These are phyloP conservation scores for Dendrocincla fuliginosa DNA, from an alignment of 2,797 vertebrate genomes.

Conservation along the genomic window DNA sequence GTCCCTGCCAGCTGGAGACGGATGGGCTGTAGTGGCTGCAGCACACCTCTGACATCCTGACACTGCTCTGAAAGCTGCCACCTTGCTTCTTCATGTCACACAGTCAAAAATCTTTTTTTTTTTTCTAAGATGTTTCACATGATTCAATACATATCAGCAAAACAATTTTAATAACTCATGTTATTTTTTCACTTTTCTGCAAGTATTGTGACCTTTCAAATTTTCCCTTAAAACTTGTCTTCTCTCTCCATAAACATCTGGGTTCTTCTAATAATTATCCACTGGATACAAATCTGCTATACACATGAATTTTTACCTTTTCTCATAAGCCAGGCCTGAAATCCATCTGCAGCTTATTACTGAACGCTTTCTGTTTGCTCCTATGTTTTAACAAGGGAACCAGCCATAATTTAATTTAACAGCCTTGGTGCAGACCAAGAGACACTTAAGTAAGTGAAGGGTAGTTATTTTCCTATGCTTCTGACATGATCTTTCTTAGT, in stretches of 20 bases:
- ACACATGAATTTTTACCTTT: background rate
- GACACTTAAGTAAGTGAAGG: background rate
- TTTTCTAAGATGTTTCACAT: background rate
- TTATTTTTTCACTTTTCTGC: background rate
- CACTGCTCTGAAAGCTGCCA: background rate
- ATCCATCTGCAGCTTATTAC: background rate
- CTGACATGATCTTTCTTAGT: background rate
- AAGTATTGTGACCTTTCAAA: background rate
- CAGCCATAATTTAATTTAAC: background rate
- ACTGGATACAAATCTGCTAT: background rate
- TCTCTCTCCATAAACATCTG: background rate
- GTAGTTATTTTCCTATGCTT: background rate
- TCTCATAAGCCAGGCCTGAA: background rate
- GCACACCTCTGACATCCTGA: background rate
- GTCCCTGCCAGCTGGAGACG: rapidly evolving
- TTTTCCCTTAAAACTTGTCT: background rate
- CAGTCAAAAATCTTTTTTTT: background rate
- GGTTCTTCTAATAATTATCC: background rate
- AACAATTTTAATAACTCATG: background rate
- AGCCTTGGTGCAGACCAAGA: background rate
- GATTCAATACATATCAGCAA: background rate
- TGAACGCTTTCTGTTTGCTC: background rate
- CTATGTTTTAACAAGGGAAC: background rate
- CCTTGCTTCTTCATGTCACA: background rate
- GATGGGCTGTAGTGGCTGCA: background rate